Conservation (phyloP, 2,113 vertebrate species). For the Dasypus novemcinctus region DNA sequence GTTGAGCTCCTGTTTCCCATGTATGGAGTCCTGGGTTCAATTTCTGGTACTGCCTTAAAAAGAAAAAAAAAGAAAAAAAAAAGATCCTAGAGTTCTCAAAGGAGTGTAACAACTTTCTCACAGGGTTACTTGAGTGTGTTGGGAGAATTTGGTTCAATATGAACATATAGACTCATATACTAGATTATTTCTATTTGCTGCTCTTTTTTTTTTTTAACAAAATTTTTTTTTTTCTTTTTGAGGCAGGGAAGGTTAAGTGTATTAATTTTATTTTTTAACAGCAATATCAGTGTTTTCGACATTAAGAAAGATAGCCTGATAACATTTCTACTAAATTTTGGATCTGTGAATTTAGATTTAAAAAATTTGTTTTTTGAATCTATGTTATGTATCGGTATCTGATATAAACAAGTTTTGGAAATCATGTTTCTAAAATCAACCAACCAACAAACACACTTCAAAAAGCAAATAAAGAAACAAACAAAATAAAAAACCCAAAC, state of each 20-base stretch:
- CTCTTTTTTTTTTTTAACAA: not conserved
- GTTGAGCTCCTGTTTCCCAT: too few relatives aligned
- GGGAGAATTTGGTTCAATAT: not conserved
- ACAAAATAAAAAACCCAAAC: not conserved
- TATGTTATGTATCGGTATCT: not conserved
- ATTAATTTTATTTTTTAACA: not conserved
- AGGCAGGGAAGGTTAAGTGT: not conserved
- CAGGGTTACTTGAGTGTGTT: not conserved
- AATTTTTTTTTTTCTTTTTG: not conserved
- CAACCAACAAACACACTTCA: not conserved
- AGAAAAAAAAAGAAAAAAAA: too few relatives aligned
- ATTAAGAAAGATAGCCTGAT: constrained; percentile 15
- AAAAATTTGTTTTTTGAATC: not conserved
- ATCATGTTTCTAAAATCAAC: constrained; percentile 20
- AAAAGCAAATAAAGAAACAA: not conserved
- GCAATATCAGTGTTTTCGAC: not conserved
- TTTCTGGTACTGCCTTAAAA: too few relatives aligned
- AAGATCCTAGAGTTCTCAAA: not conserved
- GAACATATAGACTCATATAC: not conserved
- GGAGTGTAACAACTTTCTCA: not conserved
- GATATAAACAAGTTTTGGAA: not conserved
- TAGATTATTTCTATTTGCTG: not conserved
- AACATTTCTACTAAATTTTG: not conserved
- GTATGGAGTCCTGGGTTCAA: too few relatives aligned
- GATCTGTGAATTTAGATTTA: not conserved